These are phyloP conservation scores for Pterocles gutturalis DNA, from an alignment of 2,113 vertebrate species.

Conservation along the genomic window DNA sequence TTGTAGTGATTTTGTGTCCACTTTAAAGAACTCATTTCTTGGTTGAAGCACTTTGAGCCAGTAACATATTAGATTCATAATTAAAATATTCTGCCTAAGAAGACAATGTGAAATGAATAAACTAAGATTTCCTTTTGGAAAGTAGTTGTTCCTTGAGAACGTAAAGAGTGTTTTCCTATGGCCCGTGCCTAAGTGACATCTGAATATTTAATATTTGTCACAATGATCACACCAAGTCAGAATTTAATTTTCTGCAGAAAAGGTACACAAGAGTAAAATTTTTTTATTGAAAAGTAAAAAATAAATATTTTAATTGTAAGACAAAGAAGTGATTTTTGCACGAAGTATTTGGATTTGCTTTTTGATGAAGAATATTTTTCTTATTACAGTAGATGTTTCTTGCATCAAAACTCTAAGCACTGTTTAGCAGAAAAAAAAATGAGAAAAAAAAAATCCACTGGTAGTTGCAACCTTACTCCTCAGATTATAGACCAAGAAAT, in stretches of 20 bases:
- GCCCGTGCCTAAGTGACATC: neutral
- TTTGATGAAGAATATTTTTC: neutral
- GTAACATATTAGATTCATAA: neutral
- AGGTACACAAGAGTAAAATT: neutral
- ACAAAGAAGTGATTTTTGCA: neutral
- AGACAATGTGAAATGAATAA: neutral
- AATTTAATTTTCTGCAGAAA: neutral
- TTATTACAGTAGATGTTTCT: neutral
- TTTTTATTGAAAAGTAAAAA: neutral
- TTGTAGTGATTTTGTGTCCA: neutral
- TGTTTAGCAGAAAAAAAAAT: neutral
- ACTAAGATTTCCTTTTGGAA: neutral
- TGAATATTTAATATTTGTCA: neutral
- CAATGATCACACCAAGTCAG: neutral
- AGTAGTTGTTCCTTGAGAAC: neutral
- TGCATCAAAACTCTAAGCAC: neutral
- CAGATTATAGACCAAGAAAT: neutral
- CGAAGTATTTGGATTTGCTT: neutral
- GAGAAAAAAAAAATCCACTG: neutral
- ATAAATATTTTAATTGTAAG: neutral
- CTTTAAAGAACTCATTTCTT: neutral
- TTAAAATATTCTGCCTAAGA: neutral
- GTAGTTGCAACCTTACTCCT: neutral
- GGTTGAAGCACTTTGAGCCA: neutral
- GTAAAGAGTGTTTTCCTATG: fast-evolving